Evolutionary conservation across 2,888 invertebrate genomes (phyloP), one percentile per base, ranked within the genome.

Genomic region (Macaria liturata): DNA sequence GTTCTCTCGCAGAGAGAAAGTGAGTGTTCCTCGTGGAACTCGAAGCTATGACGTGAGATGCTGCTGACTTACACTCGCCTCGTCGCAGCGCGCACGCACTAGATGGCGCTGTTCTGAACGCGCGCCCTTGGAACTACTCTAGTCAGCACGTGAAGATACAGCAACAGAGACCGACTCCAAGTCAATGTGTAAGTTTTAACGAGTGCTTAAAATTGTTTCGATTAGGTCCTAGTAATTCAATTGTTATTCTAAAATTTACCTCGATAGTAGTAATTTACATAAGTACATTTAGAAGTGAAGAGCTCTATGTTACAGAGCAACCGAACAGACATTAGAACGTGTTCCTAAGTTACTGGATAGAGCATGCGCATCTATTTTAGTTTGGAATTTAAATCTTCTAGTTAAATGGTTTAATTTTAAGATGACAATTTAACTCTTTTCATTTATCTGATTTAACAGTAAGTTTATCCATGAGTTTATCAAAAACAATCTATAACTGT

Each of bases 171-270:
- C 81, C 80, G 78, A 84, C 77, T 84, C 81, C 84, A 83, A 85
- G 89, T 86, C 88, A 85, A 84, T 88, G 91, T 91, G 91, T 91
- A 84, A 87, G 85, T 86, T 85, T 90, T 91, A 91, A 91, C 91
- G 84, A 91, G 91, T 91, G 91, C 91, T 90, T 81, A 80, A 88
- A 88, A 86, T 86, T 87, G 84, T 81, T 86, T 83, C 87, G 86
- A 86, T 84, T 89, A 88, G 81, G 86, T 78, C 84, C 89, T 90
- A 91, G 84, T 89, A 89, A 89, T 90, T 90, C 89, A 83, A 88
- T 88, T 72, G 84, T 84, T 90, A 89, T 86, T 75, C 90, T 90
- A 91, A 86, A 75, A 78, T 84, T 88, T 83, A 83, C 82, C 81
- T 80, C 76, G 76, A 84, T 78, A 83, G 76, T 83, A 60, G 60